Percentiles rank a stretch among this genome's conserved stretches.
These are phyloP conservation scores for roundworm (Caenorhabditis elegans) DNA, from an alignment of 1,140 invertebrate species.

Conservation along the genomic window DNA sequence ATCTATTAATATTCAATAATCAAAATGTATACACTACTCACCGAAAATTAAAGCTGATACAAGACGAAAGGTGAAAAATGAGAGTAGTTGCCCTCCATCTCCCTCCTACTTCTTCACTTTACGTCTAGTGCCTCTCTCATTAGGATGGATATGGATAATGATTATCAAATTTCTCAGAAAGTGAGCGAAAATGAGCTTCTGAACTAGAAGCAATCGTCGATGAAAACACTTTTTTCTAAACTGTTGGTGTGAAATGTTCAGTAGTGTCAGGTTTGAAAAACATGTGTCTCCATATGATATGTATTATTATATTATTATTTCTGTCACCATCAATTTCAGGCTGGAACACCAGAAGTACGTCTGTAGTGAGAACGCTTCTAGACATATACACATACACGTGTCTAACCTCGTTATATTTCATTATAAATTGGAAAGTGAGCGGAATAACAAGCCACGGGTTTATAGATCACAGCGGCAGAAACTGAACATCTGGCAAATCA, in stretches of 20 bases:
- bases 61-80: slow-evolving; percentile 28
- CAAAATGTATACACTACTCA: slow-evolving; percentile 13
- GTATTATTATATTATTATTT: neutral
- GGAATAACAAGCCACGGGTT: neutral
- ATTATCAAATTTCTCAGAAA: slow-evolving; percentile 1
- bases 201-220: neutral
- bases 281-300: no score
- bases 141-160: neutral
- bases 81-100: neutral
- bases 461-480: neutral
- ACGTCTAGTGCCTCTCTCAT: neutral
- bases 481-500: no score
- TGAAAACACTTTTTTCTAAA: neutral
- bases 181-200: no score
- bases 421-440: no score
- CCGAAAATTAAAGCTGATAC: neutral
- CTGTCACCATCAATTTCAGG: slow-evolving; percentile 10
- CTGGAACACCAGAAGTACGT: neutral
- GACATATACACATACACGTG: no score
- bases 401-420: neutral
- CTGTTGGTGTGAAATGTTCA: neutral
- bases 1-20: slow-evolving; percentile 27
- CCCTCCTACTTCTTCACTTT: no score
- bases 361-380: neutral
- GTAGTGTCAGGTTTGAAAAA: no score